Evolutionary conservation across 2,888 invertebrate genomes (phyloP).

Genomic region (Odontothrips loti): DNA sequence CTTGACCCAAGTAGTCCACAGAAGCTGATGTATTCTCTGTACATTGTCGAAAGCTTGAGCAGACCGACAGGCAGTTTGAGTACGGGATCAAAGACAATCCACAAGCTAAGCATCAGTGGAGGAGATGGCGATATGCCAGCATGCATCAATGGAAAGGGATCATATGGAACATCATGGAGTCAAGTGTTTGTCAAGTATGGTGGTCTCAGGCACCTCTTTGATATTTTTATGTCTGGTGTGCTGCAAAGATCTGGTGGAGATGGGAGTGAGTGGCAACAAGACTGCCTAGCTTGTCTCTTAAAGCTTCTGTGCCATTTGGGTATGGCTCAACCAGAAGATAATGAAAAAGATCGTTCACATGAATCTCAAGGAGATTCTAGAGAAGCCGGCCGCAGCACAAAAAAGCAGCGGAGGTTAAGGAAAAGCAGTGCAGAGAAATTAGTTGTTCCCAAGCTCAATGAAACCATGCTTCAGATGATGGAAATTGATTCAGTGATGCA

Average conservation of each 20-base stretch:
- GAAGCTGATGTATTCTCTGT: constrained; percentile 90
- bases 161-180: constrained; percentile 55
- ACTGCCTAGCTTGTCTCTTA: constrained; percentile 81
- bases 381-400: constrained; percentile 34
- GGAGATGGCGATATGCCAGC: neutral
- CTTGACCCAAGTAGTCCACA: constrained; percentile 86
- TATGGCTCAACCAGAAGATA: constrained; percentile 53
- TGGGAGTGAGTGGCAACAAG: constrained; percentile 90
- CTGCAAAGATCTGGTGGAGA: constrained; percentile 68
- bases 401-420: constrained; percentile 38
- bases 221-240: constrained; percentile 82
- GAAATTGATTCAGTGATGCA: constrained; percentile 77
- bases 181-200: constrained; percentile 80
- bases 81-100: neutral
- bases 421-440: constrained; percentile 57
- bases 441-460: constrained; percentile 66
- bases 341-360: constrained; percentile 40
- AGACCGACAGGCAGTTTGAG: constrained; percentile 40
- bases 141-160: neutral
- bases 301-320: constrained; percentile 84
- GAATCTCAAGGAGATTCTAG: constrained; percentile 35
- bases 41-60: constrained; percentile 77
- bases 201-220: constrained; percentile 80
- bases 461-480: constrained; percentile 73
- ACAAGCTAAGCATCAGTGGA: neutral